Percentiles rank a stretch among this genome's conserved stretches.
These are phyloP conservation scores for Falco berigora DNA, from an alignment of 2,797 vertebrate species.

Conservation along the genomic window DNA sequence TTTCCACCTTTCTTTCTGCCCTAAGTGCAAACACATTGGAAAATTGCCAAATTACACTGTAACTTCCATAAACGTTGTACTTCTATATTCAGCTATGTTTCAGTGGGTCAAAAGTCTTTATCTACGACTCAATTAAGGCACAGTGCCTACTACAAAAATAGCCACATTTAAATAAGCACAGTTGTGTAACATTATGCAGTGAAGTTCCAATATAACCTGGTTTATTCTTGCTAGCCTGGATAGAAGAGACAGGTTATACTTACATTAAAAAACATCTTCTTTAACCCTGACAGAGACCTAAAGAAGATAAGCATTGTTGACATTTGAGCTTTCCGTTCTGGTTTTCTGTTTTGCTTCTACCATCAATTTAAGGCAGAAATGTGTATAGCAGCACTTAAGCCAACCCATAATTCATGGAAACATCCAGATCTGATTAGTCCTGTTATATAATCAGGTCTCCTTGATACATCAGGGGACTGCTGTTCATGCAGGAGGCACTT, in stretches of 20 bases:
- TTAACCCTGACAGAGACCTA: not conserved
- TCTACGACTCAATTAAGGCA: not conserved
- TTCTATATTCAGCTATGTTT: not conserved
- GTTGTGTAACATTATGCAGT: not conserved
- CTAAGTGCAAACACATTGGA: not conserved
- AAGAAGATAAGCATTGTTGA: not conserved
- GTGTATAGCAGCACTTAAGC: conserved; percentile 28
- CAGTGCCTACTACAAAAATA: not conserved
- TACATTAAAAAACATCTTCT: conserved; percentile 8
- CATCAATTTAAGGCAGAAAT: conserved; percentile 17
- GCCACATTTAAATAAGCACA: not conserved
- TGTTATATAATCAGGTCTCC: conserved; percentile 51
- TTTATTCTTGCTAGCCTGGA: conserved; percentile 20
- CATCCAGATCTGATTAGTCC: conserved; percentile 53
- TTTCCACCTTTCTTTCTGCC: not conserved
- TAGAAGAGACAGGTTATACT: conserved; percentile 11
- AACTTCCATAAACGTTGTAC: not conserved
- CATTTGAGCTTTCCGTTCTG: not conserved
- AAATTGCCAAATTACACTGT: not conserved
- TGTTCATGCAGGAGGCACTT: conserved; percentile 15
- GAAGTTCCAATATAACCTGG: conserved; percentile 13
- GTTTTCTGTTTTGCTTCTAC: conserved; percentile 27
- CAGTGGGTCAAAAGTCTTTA: not conserved
- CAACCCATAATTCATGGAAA: conserved; percentile 33
- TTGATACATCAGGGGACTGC: conserved; percentile 22